phyloP scores from a whole-genome alignment of 2,888 invertebrate genomes.

The Plebejus anna region DNA sequence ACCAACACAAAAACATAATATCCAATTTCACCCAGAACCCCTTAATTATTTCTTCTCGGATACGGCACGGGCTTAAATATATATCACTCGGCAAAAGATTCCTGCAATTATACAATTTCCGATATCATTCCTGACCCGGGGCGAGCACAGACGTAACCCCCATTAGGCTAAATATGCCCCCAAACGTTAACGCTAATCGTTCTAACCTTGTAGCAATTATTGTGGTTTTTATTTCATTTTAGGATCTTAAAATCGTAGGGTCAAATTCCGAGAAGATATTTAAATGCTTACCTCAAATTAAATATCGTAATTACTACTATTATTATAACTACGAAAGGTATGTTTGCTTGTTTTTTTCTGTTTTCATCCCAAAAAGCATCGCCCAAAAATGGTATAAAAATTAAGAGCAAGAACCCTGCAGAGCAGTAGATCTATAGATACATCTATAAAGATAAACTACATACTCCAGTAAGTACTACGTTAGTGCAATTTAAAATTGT shows the following conservation, averaged over 20 bases:
- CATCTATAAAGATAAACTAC: slow-evolving; percentile 6
- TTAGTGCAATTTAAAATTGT: slow-evolving; percentile 14
- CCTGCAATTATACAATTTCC: slow-evolving; percentile 72
- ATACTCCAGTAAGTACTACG: neutral
- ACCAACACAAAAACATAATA: neutral
- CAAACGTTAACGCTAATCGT: slow-evolving; percentile 51
- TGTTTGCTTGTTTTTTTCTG: neutral
- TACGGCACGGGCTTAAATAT: slow-evolving; percentile 41
- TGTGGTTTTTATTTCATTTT: slow-evolving; percentile 20
- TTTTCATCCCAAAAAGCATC: neutral
- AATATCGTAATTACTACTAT: neutral
- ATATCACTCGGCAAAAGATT: slow-evolving; percentile 56
- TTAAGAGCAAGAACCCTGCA: too few relatives aligned
- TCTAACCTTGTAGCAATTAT: slow-evolving; percentile 22
- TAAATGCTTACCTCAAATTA: neutral
- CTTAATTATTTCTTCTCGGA: slow-evolving; percentile 3
- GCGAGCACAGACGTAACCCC: slow-evolving; percentile 66
- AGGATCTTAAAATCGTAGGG: slow-evolving; percentile 5
- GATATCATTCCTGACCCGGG: slow-evolving; percentile 73
- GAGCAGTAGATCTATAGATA: neutral
- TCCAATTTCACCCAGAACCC: neutral
- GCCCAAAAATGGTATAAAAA: neutral
- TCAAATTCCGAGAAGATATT: neutral
- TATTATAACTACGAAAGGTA: neutral
- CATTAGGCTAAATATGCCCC: slow-evolving; percentile 76